Conservation (phyloP, 2,888 invertebrate genomes). For the Macropis europaea region DNA sequence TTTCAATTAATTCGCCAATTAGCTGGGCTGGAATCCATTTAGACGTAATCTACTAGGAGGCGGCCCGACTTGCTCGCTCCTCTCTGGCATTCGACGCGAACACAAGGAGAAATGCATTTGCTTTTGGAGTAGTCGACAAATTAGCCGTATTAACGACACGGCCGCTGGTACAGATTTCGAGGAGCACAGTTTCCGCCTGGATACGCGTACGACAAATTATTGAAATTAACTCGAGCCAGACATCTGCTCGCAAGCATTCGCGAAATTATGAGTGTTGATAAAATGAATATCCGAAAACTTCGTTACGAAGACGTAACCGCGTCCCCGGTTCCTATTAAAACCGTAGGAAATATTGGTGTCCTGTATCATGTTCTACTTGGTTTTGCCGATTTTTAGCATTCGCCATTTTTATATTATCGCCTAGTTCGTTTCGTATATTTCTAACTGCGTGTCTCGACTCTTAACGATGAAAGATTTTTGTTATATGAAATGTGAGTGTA, state of each 20-base stretch:
- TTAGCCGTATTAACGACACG: constrained; percentile 62
- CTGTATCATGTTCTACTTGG: neutral
- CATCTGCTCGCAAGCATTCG: constrained; percentile 14
- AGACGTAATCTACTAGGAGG: constrained; percentile 69
- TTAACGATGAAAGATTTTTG: no score
- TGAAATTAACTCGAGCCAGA: constrained; percentile 53
- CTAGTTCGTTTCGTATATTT: no score
- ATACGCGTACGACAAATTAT: constrained; percentile 55
- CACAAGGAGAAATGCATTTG: constrained; percentile 58
- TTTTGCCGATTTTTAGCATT: no score
- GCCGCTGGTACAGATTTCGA: constrained; percentile 59
- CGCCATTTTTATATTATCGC: no score
- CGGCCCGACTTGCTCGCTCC: constrained; percentile 44
- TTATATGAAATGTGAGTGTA: no score
- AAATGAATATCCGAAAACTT: constrained; percentile 30
- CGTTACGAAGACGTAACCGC: neutral
- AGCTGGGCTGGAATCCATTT: constrained; percentile 66
- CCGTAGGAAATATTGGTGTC: neutral
- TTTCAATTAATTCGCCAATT: constrained; percentile 73
- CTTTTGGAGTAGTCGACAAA: constrained; percentile 69
- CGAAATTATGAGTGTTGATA: constrained; percentile 13
- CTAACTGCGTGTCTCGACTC: no score
- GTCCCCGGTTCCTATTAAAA: neutral
- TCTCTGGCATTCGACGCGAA: constrained; percentile 46
- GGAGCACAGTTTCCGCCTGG: constrained; percentile 52